These are phyloP conservation scores for Sebastes steindachneri DNA, from an alignment of 2,797 vertebrate genomes.

Conservation along the genomic window DNA sequence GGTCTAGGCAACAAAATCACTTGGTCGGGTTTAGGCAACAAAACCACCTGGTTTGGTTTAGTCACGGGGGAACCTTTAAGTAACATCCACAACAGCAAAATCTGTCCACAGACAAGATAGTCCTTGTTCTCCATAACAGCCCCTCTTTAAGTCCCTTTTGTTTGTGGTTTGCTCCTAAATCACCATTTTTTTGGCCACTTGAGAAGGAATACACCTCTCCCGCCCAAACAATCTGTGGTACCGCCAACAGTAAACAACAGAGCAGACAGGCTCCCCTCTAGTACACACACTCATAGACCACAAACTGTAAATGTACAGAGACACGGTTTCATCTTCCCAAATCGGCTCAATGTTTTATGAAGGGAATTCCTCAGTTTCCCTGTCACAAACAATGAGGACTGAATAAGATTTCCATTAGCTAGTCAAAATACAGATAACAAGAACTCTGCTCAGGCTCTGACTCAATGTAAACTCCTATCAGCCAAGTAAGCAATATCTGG, in stretches of 20 bases:
- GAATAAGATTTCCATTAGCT: slow-evolving; percentile 74
- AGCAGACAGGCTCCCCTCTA: slow-evolving; percentile 5
- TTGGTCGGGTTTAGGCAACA: neutral
- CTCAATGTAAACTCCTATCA: slow-evolving; percentile 54
- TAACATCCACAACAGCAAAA: neutral
- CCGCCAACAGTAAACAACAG: slow-evolving; percentile 34
- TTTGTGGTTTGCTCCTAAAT: slow-evolving; percentile 18
- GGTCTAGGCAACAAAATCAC: neutral
- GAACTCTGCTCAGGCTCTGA: slow-evolving; percentile 28
- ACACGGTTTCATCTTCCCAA: slow-evolving; percentile 26
- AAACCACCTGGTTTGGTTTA: neutral
- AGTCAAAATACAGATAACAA: slow-evolving; percentile 73
- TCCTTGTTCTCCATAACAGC: neutral
- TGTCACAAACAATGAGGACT: slow-evolving; percentile 61
- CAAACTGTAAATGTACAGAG: neutral
- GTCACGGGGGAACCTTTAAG: neutral
- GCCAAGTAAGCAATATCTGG: slow-evolving; percentile 64
- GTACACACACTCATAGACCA: slow-evolving; percentile 2
- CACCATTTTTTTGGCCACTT: neutral
- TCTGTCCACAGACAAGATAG: neutral
- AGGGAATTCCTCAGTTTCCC: slow-evolving; percentile 52
- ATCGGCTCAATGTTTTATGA: slow-evolving; percentile 32
- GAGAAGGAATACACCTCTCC: neutral
- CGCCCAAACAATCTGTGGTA: slow-evolving; percentile 30
- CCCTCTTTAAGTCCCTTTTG: neutral